These are phyloP conservation scores for Pantherophis guttatus DNA, from an alignment of 2,113 vertebrate genomes.

Conservation along the genomic window DNA sequence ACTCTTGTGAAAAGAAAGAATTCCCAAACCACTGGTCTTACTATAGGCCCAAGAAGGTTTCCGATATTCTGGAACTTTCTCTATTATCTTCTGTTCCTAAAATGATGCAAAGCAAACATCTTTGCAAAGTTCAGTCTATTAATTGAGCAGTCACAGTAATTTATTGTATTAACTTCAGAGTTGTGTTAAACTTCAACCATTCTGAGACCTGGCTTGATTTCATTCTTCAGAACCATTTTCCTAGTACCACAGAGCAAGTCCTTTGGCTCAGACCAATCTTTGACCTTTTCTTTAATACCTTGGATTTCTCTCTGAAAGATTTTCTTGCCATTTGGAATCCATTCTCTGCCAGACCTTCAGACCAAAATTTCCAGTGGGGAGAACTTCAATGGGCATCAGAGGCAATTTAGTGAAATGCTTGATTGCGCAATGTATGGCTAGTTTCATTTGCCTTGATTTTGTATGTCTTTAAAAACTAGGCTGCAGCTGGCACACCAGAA, in stretches of 20 bases:
- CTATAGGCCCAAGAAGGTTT: neutral
- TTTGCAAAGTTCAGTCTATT: neutral
- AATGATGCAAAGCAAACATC: neutral
- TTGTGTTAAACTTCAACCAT: constrained; percentile 1
- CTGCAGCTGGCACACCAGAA: neutral
- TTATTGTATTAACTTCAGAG: neutral
- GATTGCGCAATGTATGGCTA: neutral
- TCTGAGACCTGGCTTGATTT: neutral
- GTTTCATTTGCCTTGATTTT: neutral
- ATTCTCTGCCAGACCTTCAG: neutral
- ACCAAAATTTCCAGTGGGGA: neutral
- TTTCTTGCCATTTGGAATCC: constrained; percentile 12
- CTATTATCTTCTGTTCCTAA: neutral
- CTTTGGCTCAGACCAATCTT: constrained; percentile 7
- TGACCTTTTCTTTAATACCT: constrained; percentile 18
- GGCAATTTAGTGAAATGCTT: constrained; percentile 3
- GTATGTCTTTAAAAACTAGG: neutral
- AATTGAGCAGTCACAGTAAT: neutral
- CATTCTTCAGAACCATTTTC: neutral
- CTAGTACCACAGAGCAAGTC: neutral
- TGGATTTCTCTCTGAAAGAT: constrained; percentile 16
- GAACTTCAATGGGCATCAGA: neutral
- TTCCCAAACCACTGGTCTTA: neutral
- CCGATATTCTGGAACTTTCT: neutral
- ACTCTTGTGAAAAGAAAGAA: neutral